A percentile compares a stretch with the other conserved stretches of the same genome.
Evolutionary conservation across 37 sponge, comb jelly and placozoan species (phyloP).

Genomic region (Oscarella lobularis): DNA sequence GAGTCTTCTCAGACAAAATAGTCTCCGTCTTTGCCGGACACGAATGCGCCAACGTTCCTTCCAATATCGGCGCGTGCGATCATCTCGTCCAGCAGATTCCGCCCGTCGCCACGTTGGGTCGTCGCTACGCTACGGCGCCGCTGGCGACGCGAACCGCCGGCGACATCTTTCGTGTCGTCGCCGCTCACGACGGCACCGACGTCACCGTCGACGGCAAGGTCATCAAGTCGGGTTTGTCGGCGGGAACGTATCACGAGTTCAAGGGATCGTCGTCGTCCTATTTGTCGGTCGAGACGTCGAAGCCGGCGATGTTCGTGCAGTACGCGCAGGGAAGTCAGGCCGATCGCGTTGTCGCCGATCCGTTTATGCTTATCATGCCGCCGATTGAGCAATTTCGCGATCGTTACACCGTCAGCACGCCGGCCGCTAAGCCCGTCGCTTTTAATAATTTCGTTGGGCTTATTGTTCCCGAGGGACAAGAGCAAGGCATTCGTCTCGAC

Average conservation of each 20-base stretch:
- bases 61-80: neutral
- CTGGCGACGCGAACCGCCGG: neutral
- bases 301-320: conserved; percentile 19
- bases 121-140: neutral
- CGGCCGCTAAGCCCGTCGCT: neutral
- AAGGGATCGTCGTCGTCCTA: too few relatives aligned
- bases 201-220: neutral
- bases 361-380: conserved; percentile 27
- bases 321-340: conserved; percentile 10
- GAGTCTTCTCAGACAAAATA: neutral
- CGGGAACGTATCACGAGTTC: too few relatives aligned
- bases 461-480: neutral
- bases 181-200: neutral
- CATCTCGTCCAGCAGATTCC: neutral
- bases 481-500: neutral
- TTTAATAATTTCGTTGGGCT: conserved; percentile 12
- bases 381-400: conserved; percentile 23
- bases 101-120: neutral
- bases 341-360: conserved; percentile 25
- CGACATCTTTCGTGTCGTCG: neutral
- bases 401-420: conserved; percentile 9
- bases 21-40: neutral
- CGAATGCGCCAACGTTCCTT: neutral
- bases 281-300: conserved; percentile 12
- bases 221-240: too few relatives aligned